Evolutionary conservation across 2,888 invertebrate species (phyloP).

Genomic region (Mythimna pallens): DNA sequence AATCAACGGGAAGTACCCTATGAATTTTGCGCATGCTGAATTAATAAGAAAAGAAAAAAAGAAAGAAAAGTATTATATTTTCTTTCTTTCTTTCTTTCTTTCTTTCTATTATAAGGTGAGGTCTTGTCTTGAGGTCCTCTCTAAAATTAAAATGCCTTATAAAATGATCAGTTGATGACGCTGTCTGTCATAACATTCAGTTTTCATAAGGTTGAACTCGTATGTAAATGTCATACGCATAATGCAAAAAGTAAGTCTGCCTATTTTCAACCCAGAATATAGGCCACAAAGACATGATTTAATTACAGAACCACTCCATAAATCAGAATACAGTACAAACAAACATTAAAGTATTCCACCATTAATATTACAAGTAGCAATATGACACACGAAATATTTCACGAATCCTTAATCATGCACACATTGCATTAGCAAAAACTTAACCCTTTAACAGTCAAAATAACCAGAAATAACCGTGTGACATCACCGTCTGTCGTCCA

Average conservation of each 20-base stretch:
- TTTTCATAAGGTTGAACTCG: no score
- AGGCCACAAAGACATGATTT: constrained; percentile 4
- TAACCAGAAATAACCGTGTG: constrained; percentile 82
- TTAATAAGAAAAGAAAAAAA: no score
- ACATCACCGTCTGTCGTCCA: constrained; percentile 88
- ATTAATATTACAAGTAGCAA: constrained; percentile 34
- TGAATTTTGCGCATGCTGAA: no score
- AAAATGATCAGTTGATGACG: no score
- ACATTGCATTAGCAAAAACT: constrained; percentile 72
- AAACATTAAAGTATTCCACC: constrained; percentile 13
- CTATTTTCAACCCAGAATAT: constrained; percentile 11
- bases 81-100: no score
- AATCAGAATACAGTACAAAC: constrained; percentile 5
- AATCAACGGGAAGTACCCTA: no score
- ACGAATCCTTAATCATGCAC: constrained; percentile 61
- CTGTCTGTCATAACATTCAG: no score
- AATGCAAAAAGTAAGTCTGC: background rate
- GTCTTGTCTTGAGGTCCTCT: no score
- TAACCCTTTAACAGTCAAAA: constrained; percentile 80
- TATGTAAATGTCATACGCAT: background rate
- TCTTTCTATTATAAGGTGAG: no score
- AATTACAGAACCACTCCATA: background rate
- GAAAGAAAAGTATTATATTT: no score
- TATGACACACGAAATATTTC: constrained; percentile 57
- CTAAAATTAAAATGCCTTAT: no score